A percentile compares a stretch with the other conserved stretches of the same genome.
phyloP scores from a whole-genome alignment of 2,888 invertebrate genomes.

The Uloborus plumipes region DNA sequence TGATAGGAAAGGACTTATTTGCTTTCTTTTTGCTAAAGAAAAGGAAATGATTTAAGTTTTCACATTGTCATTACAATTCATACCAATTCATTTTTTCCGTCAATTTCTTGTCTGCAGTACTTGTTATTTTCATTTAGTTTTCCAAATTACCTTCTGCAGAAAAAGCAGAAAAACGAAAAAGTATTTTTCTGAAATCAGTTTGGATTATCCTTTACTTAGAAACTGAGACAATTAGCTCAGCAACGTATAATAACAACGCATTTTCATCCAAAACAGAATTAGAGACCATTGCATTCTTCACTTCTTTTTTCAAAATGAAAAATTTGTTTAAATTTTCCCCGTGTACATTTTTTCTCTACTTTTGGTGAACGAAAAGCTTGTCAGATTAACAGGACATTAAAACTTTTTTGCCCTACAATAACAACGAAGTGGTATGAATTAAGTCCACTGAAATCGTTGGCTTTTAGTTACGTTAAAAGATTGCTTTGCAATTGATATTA shows the following conservation, averaged over 20 bases:
- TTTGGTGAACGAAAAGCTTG: conserved; percentile 3
- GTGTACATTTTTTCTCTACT: neutral
- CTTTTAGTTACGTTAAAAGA: too few relatives aligned
- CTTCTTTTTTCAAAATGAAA: neutral
- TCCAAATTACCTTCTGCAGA: neutral
- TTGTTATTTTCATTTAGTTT: conserved; percentile 2
- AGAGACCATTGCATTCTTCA: neutral
- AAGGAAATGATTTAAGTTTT: too few relatives aligned
- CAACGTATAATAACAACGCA: conserved; percentile 11
- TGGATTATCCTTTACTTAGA: conserved; percentile 24
- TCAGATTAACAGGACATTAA: neutral
- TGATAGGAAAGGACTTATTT: too few relatives aligned
- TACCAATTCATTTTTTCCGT: too few relatives aligned
- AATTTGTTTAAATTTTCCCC: neutral
- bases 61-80: too few relatives aligned
- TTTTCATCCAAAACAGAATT: neutral
- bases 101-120: neutral
- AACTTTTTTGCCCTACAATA: too few relatives aligned
- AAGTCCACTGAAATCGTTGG: too few relatives aligned
- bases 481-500: too few relatives aligned
- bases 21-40: too few relatives aligned
- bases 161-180: neutral
- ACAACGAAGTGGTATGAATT: too few relatives aligned
- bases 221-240: conserved; percentile 25
- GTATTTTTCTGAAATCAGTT: conserved; percentile 12